phyloP scores from a whole-genome alignment of 1,140 invertebrate species.

The Melanaphis sacchari region DNA sequence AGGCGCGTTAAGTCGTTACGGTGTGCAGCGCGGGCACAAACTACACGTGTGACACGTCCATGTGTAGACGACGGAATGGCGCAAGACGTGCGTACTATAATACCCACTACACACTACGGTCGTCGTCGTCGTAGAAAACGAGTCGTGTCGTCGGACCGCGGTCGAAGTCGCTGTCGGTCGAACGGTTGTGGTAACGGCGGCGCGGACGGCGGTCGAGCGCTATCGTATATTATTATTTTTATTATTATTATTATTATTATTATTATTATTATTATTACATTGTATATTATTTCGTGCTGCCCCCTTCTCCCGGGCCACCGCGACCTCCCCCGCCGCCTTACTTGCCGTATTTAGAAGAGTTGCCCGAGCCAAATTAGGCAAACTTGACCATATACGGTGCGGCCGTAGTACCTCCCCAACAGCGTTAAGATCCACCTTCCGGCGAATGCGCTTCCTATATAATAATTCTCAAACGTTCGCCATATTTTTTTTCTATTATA shows the following conservation, averaged over 20 bases:
- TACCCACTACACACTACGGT: neutral
- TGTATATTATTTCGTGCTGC: constrained; percentile 35
- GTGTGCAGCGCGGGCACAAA: neutral
- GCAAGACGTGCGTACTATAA: neutral
- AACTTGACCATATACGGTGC: constrained; percentile 63
- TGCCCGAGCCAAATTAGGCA: constrained; percentile 64
- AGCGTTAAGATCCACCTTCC: constrained; percentile 57
- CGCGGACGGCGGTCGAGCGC: constrained; percentile 13
- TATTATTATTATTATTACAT: constrained; percentile 43
- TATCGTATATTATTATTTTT: neutral
- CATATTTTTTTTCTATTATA: constrained; percentile 33
- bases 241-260: neutral
- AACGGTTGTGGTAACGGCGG: constrained; percentile 55
- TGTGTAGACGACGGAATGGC: constrained; percentile 48
- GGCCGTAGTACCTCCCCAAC: constrained; percentile 58
- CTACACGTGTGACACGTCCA: constrained; percentile 33
- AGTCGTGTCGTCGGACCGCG: constrained; percentile 18
- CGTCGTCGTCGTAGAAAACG: neutral
- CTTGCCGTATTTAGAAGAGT: constrained; percentile 63
- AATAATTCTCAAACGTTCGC: neutral
- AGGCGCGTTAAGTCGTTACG: neutral
- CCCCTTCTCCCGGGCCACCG: constrained; percentile 54
- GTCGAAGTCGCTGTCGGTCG: constrained; percentile 5
- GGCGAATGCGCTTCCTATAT: constrained; percentile 55
- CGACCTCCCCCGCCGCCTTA: constrained; percentile 52